These are phyloP conservation scores for Oncorhynchus nerka DNA, from an alignment of 2,113 vertebrate genomes.

Conservation along the genomic window DNA sequence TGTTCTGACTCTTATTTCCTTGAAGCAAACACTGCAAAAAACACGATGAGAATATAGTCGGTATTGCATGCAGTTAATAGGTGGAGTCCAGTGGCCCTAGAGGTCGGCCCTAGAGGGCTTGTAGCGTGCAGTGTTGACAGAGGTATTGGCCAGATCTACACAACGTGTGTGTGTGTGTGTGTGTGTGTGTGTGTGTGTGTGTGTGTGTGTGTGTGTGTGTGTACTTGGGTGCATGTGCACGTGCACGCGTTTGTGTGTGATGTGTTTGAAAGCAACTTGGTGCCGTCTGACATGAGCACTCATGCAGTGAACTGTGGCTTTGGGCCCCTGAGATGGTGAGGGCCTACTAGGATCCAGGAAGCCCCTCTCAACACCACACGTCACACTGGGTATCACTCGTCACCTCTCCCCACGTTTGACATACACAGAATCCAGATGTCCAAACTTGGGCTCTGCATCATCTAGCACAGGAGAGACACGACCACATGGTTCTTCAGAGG, in stretches of 20 bases:
- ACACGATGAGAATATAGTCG: not conserved
- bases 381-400: slow-evolving; percentile 11
- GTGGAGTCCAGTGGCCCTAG: not conserved
- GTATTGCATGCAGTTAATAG: not conserved
- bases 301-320: slow-evolving; percentile 37
- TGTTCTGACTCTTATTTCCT: not conserved
- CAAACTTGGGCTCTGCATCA: not conserved
- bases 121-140: not conserved
- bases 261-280: slow-evolving; percentile 39
- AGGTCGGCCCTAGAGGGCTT: not conserved
- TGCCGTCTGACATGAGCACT: slow-evolving; percentile 19
- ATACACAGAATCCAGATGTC: not conserved
- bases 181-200: too few species aligned
- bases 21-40: not conserved
- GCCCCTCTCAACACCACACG: not conserved
- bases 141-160: not conserved
- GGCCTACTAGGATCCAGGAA: slow-evolving; percentile 30
- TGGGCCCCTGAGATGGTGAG: not conserved
- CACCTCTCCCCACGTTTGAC: slow-evolving; percentile 16
- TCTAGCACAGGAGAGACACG: not conserved
- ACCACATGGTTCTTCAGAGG: not conserved
- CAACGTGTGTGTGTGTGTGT: too few species aligned
- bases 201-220: too few species aligned
- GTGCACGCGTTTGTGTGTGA: not conserved
- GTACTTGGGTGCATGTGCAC: too few species aligned